Conservation (phyloP, 2,888 invertebrate genomes). For the Microchrysa polita region DNA sequence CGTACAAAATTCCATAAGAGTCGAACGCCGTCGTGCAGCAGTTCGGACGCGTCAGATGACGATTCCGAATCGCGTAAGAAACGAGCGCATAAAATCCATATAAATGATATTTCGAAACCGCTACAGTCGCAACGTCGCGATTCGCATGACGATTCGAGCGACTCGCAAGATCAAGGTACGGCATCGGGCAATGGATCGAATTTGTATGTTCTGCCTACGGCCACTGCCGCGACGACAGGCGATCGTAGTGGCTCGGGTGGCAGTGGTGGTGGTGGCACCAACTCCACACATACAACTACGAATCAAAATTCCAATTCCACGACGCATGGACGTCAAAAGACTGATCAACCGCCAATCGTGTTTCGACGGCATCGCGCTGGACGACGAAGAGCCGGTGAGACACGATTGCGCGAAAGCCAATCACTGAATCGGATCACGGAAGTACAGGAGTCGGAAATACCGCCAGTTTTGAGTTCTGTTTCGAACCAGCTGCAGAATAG, state of each 20-base stretch:
- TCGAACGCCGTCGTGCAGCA: constrained; percentile 89
- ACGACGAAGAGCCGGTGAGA: constrained; percentile 70
- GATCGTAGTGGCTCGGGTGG: constrained; percentile 17
- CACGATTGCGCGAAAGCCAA: constrained; percentile 80
- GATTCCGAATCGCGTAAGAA: constrained; percentile 86
- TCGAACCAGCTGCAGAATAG: constrained; percentile 29
- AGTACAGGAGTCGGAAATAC: constrained; percentile 76
- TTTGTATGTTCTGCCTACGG: constrained; percentile 12
- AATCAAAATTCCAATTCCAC: constrained; percentile 48
- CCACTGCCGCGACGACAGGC: constrained; percentile 6
- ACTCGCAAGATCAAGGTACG: constrained; percentile 74
- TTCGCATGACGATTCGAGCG: constrained; percentile 86
- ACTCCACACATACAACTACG: constrained; percentile 41
- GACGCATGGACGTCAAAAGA: constrained; percentile 50
- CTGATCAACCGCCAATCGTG: constrained; percentile 50
- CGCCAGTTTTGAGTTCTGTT: constrained; percentile 53
- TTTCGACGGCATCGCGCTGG: constrained; percentile 67
- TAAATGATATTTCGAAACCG: constrained; percentile 71
- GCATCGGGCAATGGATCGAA: constrained; percentile 56
- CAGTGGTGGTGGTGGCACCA: constrained; percentile 32
- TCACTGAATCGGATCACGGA: constrained; percentile 87
- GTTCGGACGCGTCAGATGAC: constrained; percentile 92
- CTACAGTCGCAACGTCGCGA: constrained; percentile 75
- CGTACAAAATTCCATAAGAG: constrained; percentile 77
- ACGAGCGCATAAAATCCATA: constrained; percentile 75